Evolutionary conservation across 2,888 invertebrate genomes (phyloP), one percentile per base, ranked within the genome.

Genomic region (Podotricha telesiphe): DNA sequence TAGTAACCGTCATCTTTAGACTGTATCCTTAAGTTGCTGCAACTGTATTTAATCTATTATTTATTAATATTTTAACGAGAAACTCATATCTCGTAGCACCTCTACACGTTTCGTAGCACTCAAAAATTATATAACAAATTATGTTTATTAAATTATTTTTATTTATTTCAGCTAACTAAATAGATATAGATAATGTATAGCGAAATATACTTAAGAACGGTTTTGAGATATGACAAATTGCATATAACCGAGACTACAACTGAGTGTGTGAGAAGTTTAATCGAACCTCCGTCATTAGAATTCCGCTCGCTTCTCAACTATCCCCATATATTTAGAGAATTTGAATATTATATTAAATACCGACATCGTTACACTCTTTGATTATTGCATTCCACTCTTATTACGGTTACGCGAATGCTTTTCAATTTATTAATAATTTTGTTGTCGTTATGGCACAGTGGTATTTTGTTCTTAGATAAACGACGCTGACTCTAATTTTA

Each of bases 311-410:
- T 48, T 63, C 45, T 40, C 64, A 68, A 56, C 69, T 64, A 69
- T 66, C 56, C 45, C 69, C 53, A 53, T 53, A 53, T 71, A 71
- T 81, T 79, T 79, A 78, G 67, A 76, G 78, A 76, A 84, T 85
- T 85, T 84, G 83, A 85, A 85, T 85, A 85, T 83, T 84, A 82
- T 84, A 85, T 85, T 83, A 82, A 82, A 65, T 34, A 40, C 61
- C 34, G 45, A 28, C 50, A 68, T 71, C 62, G 61, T 50, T 65
- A 53, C 50, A 62, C 65, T 63, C 47, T 66, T 66, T 63, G 53
- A 63, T 48, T 56, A 48, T 68, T 48, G 22, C 59, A 61, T 63
- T 63, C 48, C 28, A 13, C 15, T 15, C 48, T 62, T 37, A 34
- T 48, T 48, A 34, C 22, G 28, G 62, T 17, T 37, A 15, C 20